These are phyloP conservation scores for Enteromius thamalakanensis DNA, from an alignment of 2,797 vertebrate species.

Conservation along the genomic window DNA sequence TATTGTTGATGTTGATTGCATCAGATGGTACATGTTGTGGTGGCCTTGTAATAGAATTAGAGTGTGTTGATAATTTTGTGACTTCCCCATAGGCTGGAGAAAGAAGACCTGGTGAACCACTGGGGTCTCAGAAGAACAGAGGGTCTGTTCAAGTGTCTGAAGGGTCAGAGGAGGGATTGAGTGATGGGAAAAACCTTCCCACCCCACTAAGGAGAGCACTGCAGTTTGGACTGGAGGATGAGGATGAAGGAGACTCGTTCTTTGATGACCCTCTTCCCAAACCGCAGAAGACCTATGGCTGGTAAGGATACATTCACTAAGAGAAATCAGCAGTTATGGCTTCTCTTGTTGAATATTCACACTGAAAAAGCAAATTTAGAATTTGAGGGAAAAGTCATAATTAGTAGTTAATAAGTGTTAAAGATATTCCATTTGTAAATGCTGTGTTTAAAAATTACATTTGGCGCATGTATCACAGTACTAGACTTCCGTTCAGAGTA, in stretches of 20 bases:
- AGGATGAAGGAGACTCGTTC: slow-evolving; percentile 86
- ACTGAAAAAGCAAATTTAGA: neutral
- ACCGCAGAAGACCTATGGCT: slow-evolving; percentile 85
- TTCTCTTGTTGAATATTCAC: neutral
- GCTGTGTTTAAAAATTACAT: neutral
- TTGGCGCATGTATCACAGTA: neutral
- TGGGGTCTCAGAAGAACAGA: slow-evolving; percentile 72
- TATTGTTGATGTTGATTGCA: neutral
- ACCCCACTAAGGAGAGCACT: slow-evolving; percentile 64
- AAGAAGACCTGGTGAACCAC: slow-evolving; percentile 68
- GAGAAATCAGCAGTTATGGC: neutral
- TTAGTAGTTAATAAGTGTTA: neutral
- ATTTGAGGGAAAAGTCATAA: too few relatives aligned
- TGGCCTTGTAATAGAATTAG: neutral
- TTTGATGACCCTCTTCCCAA: slow-evolving; percentile 93
- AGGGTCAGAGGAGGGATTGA: slow-evolving; percentile 62
- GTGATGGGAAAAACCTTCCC: slow-evolving; percentile 51
- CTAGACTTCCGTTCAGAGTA: neutral
- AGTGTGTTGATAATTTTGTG: slow-evolving; percentile 7
- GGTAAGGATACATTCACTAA: slow-evolving; percentile 76
- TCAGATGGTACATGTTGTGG: neutral
- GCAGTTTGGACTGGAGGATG: slow-evolving; percentile 66
- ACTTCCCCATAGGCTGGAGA: slow-evolving; percentile 67
- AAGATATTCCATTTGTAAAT: neutral
- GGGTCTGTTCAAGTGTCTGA: slow-evolving; percentile 66